Conservation (phyloP, 2,113 vertebrate genomes). For the Peromyscus polionotus region DNA sequence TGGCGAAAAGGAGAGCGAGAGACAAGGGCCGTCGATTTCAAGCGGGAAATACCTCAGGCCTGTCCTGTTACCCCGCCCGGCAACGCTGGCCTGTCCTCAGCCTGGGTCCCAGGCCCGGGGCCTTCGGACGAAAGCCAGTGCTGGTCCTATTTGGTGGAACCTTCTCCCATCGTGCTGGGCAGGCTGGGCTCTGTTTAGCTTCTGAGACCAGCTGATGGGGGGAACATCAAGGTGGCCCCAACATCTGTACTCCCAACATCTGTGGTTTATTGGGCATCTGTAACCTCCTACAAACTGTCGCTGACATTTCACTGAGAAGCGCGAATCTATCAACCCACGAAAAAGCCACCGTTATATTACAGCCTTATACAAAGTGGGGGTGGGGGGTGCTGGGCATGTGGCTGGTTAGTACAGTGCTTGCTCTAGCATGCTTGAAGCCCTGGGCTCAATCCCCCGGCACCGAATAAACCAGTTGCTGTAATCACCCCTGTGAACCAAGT, state of each 20-base stretch:
- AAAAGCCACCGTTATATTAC: background rate
- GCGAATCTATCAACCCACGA: background rate
- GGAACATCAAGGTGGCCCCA: background rate
- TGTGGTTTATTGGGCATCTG: background rate
- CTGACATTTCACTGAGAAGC: background rate
- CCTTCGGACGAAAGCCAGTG: background rate
- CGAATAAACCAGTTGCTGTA: background rate
- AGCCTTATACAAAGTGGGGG: background rate
- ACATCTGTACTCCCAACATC: background rate
- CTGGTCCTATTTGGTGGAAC: background rate
- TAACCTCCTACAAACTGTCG: background rate
- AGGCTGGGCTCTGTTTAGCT: background rate
- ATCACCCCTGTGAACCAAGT: background rate
- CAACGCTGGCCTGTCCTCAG: background rate
- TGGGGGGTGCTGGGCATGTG: background rate
- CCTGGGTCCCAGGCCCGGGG: background rate
- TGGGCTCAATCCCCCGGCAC: background rate
- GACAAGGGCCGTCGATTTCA: background rate
- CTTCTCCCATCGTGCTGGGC: background rate
- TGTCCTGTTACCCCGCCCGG: background rate
- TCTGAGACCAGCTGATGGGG: background rate
- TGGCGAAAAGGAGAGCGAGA: background rate
- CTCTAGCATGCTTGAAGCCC: background rate
- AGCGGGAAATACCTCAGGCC: background rate
- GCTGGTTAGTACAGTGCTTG: background rate